Conservation (phyloP, 2,113 vertebrate species). For the Himantopus leucocephalus region DNA sequence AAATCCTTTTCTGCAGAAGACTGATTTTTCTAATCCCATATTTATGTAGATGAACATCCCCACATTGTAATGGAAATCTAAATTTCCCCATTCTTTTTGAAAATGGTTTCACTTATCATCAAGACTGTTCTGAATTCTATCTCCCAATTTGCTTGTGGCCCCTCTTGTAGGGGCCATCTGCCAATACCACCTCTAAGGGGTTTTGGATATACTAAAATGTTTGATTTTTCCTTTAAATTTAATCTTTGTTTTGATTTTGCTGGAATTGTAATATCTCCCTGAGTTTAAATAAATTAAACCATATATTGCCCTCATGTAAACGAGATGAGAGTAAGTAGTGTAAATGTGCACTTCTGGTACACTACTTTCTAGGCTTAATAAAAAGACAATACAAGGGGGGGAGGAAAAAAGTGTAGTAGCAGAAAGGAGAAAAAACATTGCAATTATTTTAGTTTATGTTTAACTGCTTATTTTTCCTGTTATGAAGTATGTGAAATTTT, state of each 20-base stretch:
- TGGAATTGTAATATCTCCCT: background rate
- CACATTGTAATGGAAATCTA: background rate
- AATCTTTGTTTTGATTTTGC: background rate
- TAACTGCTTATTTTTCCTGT: background rate
- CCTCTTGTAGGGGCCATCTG: background rate
- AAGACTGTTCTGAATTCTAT: background rate
- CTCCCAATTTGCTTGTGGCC: background rate
- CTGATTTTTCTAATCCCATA: background rate
- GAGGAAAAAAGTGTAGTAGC: background rate
- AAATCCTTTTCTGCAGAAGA: background rate
- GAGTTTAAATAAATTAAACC: background rate
- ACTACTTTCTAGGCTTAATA: background rate
- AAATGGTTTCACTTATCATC: background rate
- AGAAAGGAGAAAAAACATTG: background rate
- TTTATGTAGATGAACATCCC: background rate
- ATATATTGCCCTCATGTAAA: background rate
- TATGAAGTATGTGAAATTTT: background rate
- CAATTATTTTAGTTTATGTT: background rate
- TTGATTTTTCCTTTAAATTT: background rate
- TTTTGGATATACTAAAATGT: background rate
- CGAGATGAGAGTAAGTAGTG: background rate
- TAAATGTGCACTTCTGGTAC: background rate
- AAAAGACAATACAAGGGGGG: background rate
- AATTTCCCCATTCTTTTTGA: rapidly evolving
- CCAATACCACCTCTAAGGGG: background rate